Percentiles rank a stretch among this genome's conserved stretches.
These are phyloP conservation scores for Orestias chungarensis DNA, from an alignment of 2,797 vertebrate species.

Conservation along the genomic window DNA sequence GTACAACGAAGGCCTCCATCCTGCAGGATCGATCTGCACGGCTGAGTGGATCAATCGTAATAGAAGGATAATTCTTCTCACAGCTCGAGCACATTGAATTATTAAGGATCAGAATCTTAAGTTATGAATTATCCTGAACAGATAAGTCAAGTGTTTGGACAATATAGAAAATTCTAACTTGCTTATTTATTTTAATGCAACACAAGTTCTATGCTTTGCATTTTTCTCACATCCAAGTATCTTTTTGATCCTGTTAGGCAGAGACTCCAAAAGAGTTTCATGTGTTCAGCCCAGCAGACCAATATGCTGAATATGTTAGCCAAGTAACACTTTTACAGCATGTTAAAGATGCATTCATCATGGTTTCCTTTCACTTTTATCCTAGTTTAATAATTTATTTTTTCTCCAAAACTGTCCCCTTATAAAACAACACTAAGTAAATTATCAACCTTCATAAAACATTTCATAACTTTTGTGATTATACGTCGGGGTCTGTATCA, in stretches of 20 bases:
- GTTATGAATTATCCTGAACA: not conserved
- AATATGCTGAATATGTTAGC: too few species aligned
- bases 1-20: not conserved
- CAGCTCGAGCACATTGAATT: not conserved
- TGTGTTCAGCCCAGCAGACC: not conserved
- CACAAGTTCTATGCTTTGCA: not conserved
- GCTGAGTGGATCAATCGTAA: not conserved
- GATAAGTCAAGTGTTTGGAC: not conserved
- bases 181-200: not conserved
- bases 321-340: too few species aligned
- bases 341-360: too few species aligned
- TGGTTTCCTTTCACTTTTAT: not conserved
- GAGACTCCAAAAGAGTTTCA: too few species aligned
- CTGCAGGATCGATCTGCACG: not conserved
- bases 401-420: too few species aligned
- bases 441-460: too few species aligned
- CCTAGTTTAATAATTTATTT: not conserved
- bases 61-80: not conserved
- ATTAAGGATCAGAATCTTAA: not conserved
- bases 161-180: not conserved
- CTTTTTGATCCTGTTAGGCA: not conserved
- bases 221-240: not conserved
- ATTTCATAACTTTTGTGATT: too few species aligned
- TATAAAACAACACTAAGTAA: too few species aligned
- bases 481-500: too few species aligned